Evolutionary conservation across 2,888 invertebrate genomes (phyloP), one percentile per base, ranked within the genome.

Genomic region (Caenorhabditis sulstoni): DNA sequence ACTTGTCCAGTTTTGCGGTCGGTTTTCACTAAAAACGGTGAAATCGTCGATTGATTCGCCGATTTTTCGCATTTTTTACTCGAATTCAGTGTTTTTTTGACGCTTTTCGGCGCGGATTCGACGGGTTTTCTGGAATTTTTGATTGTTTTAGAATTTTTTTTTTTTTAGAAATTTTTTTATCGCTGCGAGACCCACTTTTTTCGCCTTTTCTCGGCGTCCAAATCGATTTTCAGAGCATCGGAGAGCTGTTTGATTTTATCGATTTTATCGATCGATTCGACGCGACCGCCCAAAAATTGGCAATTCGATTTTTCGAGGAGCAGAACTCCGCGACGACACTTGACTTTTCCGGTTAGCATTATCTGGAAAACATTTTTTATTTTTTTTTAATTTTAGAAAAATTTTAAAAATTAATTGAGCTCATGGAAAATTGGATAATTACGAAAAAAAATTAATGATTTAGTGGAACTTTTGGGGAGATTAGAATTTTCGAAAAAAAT

Each of bases 21-120:
- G 0, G 45, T 78, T 61, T 71, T 78, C 11, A 78, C 44, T 35
- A 78, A 50, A 61, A 78, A 78, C 41, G 78, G 78, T 1, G 78
- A 78, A 22, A 78, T 29, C 14, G 71, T 37, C 11, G 78, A 78
- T 23, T 78, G 70, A 55, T 71, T 71, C 47, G 55, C 58, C 18
- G 61, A 49, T 20, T 11, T 29, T 9, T 70, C 12, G 18, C 8
- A 23, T 7, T 53, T 49, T 11, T 55, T 70, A 44, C 44, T 35
- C 55, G 14, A 57, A 29, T 50, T 47, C 7, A 29, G 7, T 7
- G 3, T 29, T 29, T 29, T 29, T 29, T 29, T 29, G 29, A n/a
- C n/a, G n/a, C n/a, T n/a, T n/a, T n/a, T 39, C 11, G 39, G 39
- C 39, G 39, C 39, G 8, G 39, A 9, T 39, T 39, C 39, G 39